Conservation (phyloP, 2,888 invertebrate species). For the Perdita meconis region DNA sequence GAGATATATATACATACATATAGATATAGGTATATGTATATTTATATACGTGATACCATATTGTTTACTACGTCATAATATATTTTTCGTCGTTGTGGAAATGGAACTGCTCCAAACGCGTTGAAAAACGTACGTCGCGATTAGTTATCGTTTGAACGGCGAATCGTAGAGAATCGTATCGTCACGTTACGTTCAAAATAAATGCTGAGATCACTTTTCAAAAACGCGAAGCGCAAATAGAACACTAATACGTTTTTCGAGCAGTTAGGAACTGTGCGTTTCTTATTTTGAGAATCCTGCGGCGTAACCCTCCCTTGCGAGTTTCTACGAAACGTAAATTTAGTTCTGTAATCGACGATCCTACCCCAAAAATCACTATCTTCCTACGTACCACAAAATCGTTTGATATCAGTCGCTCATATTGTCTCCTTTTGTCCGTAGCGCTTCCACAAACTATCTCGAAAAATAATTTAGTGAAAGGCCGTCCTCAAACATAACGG, state of each 20-base stretch:
- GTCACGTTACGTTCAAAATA: slow-evolving; percentile 29
- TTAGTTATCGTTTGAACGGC: slow-evolving; percentile 6
- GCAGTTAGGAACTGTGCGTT: slow-evolving; percentile 65
- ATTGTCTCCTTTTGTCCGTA: slow-evolving; percentile 40
- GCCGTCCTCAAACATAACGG: neutral
- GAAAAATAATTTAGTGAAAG: slow-evolving; percentile 14
- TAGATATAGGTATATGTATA: slow-evolving; percentile 22
- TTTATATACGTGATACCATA: slow-evolving; percentile 46
- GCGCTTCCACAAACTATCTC: neutral
- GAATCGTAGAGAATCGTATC: slow-evolving; percentile 4
- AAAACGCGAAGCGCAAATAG: slow-evolving; percentile 10
- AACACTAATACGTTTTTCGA: slow-evolving; percentile 45
- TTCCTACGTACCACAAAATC: slow-evolving; percentile 7
- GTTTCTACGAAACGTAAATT: neutral
- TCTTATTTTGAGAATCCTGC: slow-evolving; percentile 34
- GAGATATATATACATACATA: neutral
- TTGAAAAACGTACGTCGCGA: slow-evolving; percentile 14
- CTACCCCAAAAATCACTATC: neutral
- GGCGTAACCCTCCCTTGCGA: neutral
- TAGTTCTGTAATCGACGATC: neutral
- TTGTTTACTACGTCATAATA: slow-evolving; percentile 49
- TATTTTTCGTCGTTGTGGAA: slow-evolving; percentile 45
- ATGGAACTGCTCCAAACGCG: slow-evolving; percentile 23
- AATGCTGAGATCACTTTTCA: slow-evolving; percentile 11
- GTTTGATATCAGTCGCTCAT: slow-evolving; percentile 61